These are phyloP conservation scores for Sardina pilchardus DNA, from an alignment of 2,113 vertebrate genomes.

Conservation along the genomic window DNA sequence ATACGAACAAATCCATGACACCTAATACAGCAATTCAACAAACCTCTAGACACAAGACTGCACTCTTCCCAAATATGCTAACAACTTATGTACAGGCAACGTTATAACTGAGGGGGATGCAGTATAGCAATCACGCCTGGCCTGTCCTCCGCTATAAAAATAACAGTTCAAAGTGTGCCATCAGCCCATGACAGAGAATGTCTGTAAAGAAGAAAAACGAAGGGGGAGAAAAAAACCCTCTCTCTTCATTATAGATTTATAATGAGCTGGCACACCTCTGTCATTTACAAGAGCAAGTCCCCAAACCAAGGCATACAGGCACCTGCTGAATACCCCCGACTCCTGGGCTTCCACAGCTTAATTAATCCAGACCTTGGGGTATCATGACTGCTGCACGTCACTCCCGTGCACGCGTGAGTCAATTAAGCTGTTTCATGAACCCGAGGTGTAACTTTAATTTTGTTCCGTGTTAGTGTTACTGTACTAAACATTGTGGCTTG, in stretches of 20 bases:
- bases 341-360: constrained; percentile 76
- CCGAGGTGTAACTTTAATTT: constrained; percentile 68
- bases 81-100: not conserved
- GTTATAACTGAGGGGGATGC: not conserved
- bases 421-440: constrained; percentile 73
- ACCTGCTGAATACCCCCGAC: constrained; percentile 71
- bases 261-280: constrained; percentile 68
- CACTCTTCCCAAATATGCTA: not conserved
- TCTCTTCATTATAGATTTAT: constrained; percentile 74
- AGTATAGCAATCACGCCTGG: not conserved
- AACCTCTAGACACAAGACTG: not conserved
- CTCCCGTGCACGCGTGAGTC: constrained; percentile 68
- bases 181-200: constrained; percentile 55
- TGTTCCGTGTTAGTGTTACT: constrained; percentile 54
- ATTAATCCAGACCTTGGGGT: constrained; percentile 80
- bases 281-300: constrained; percentile 67
- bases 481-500: constrained; percentile 25
- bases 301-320: constrained; percentile 70
- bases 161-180: constrained; percentile 20
- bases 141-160: not conserved
- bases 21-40: not conserved
- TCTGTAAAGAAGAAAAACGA: constrained; percentile 21
- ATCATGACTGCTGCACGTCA: constrained; percentile 70
- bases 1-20: not conserved
- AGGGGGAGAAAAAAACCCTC: constrained; percentile 60